Evolutionary conservation across 2,113 vertebrate genomes (phyloP), one percentile per base, ranked within the genome.

Genomic region (Macrotus californicus): DNA sequence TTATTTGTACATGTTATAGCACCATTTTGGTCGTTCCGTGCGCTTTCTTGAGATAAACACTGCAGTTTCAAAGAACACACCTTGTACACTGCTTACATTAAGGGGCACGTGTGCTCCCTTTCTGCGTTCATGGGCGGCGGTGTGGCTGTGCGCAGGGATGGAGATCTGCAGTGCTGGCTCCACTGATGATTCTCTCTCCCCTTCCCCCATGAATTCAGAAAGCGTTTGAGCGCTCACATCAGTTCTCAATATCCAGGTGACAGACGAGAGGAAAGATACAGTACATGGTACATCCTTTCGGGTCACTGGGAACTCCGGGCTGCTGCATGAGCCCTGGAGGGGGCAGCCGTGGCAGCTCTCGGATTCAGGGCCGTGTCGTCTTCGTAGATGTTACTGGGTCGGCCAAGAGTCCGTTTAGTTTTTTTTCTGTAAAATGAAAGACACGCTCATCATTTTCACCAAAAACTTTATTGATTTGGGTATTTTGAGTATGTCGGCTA

Each of bases 11-110:
- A 50, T 64, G 41, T 85, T 24, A 2, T 24, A 31, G 85, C 48
- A 50, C 34, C 13, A 16, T n/a, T 66, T 82, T 79, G 36, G 22
- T 66, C 70, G 70, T 21, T 67, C n/a, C 5, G 0, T 16, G 41
- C 3, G 2, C 31, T 29, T 50, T 88, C 34, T 48, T 39, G n/a
- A 83, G 61, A 34, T 56, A 19, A 13, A n/a, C 39, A 19, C 16
- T 14, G 22, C 21, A 5, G 11, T 80, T 52, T 89, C 46, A 41
- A 67, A 94, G 76, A 48, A 46, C 21, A 52, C 21, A 61, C 24
- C 14, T 7, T 13, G 6, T 31, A 26, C 6, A 9, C 50, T 36
- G 0, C 31, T 59, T 31, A 59, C 7, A 1, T 15, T 21, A 3
- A 66, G 54, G 39, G 56, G n/a, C 48, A 54, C 12, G 14, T 4